Conservation (phyloP, 1,140 invertebrate species). For the Diplogasteroides magnus region DNA sequence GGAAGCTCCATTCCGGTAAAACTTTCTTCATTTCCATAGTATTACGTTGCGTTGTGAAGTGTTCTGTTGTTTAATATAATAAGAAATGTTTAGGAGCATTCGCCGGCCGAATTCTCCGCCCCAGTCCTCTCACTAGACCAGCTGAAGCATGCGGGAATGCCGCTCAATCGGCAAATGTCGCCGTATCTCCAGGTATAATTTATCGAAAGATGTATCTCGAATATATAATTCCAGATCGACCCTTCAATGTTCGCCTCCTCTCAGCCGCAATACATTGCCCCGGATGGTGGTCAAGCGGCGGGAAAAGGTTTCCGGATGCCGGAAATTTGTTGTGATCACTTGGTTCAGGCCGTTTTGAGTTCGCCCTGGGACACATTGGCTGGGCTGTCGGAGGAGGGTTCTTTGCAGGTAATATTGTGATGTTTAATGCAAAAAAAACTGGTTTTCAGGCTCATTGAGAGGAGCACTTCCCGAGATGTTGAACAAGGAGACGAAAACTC, state of each 20-base stretch:
- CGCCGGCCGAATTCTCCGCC: slow-evolving; percentile 6
- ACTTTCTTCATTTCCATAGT: too few species aligned
- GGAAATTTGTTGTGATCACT: background rate
- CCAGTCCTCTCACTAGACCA: slow-evolving; percentile 35
- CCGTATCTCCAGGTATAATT: slow-evolving; percentile 31
- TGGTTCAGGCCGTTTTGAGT: slow-evolving; percentile 31
- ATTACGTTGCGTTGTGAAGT: too few species aligned
- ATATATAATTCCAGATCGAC: slow-evolving; percentile 29
- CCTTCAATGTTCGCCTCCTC: slow-evolving; percentile 33
- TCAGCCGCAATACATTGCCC: slow-evolving; percentile 33
- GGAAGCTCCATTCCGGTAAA: background rate
- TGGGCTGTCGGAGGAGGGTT: slow-evolving; percentile 33
- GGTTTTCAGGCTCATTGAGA: too few species aligned
- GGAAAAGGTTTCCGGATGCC: slow-evolving; percentile 2
- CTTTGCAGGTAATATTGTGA: too few species aligned
- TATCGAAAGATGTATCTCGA: background rate
- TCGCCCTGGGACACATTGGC: slow-evolving; percentile 37
- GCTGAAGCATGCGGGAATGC: slow-evolving; percentile 32
- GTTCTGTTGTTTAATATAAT: too few species aligned
- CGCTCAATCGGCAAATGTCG: slow-evolving; percentile 28
- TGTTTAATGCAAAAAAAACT: too few species aligned
- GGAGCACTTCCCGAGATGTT: slow-evolving; percentile 29
- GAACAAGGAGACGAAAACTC: slow-evolving; percentile 30
- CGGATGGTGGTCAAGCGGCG: slow-evolving; percentile 28
- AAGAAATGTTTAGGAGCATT: background rate